Base-by-base conservation (phyloP, 2,888 invertebrate genomes). In the Aphidius colemani region DNA sequence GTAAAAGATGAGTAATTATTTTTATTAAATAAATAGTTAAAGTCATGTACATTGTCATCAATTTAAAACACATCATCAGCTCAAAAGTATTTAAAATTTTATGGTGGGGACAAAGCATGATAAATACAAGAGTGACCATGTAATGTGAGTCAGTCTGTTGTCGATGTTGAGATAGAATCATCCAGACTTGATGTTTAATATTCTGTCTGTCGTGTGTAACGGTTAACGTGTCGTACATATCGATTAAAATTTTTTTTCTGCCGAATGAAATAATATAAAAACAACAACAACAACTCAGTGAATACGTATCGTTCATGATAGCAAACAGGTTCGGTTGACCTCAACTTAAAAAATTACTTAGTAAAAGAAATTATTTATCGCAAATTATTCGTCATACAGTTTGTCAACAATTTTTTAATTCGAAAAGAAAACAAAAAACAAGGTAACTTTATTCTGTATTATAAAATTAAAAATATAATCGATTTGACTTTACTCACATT, bases 91-190 rank as follows among this genome's bases (percentile, higher is more conserved):
- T 30, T 30, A 30, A 30, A 30, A 30, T 49, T 60, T 30, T 7
- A 10, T 63, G 61, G 70, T 66, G 63, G 67, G 67, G 69, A 71
- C 67, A 30, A 30, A 30, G 30, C 70, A 73, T 70, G 70, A 72
- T 75, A 73, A 76, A 75, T 74, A 74, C 68, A 69, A 71, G 67
- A 69, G 71, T 67, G 65, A 68, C 67, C 65, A 63, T 66, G 70
- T 72, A 70, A 66, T 67, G 68, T 61, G 65, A 69, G 70, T 69
- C 73, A 75, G 74, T 75, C 70, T 69, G 68, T 68, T 63, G 63
- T 61, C 64, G 67, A 53, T 58, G 53, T 64, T 60, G 63, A 11
- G 40, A 30, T 39, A 41, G 59, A 40, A 57, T 40, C 43, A 51
- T 45, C 41, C 56, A 30, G 8, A 40, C 39, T 13, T 39, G n/a